phyloP scores from a whole-genome alignment of 2,113 vertebrate species.

The Actinemys pallida region DNA sequence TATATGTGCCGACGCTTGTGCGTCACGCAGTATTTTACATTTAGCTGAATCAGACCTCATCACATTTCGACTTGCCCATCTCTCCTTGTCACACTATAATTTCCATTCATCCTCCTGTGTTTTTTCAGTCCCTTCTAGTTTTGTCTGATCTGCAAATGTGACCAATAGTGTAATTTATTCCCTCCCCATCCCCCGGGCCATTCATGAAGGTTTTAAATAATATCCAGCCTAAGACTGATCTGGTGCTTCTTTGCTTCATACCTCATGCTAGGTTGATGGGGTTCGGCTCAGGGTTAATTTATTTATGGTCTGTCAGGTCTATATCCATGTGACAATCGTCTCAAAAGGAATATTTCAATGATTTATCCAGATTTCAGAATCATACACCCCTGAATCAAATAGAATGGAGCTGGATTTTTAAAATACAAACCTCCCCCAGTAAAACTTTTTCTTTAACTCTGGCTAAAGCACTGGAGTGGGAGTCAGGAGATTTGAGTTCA shows the following conservation, averaged over 20 bases:
- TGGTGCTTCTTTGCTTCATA: constrained; percentile 17
- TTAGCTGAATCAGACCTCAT: constrained; percentile 59
- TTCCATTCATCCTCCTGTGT: constrained; percentile 18
- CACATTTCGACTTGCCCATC: constrained; percentile 2
- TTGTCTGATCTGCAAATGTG: background rate
- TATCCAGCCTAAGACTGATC: constrained; percentile 32
- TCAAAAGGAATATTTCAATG: background rate
- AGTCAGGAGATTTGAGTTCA: background rate
- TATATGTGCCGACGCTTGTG: background rate
- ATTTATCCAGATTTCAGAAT: background rate
- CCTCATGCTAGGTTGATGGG: background rate
- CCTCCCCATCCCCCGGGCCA: constrained; percentile 19
- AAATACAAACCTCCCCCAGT: background rate
- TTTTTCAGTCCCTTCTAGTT: background rate
- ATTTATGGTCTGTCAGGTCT: constrained; percentile 20
- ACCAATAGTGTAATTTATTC: constrained; percentile 43
- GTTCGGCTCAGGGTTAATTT: constrained; percentile 53
- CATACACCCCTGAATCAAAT: background rate
- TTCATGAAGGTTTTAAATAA: constrained; percentile 51
- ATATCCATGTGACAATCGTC: constrained; percentile 10
- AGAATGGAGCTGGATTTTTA: background rate
- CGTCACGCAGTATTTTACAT: constrained; percentile 1
- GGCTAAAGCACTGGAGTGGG: background rate
- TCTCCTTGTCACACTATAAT: constrained; percentile 22
- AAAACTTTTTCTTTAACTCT: accelerated